Evolutionary conservation across 2,113 vertebrate species (phyloP), one percentile per base, ranked within the genome.

Genomic region (Onychostoma macrolepis): DNA sequence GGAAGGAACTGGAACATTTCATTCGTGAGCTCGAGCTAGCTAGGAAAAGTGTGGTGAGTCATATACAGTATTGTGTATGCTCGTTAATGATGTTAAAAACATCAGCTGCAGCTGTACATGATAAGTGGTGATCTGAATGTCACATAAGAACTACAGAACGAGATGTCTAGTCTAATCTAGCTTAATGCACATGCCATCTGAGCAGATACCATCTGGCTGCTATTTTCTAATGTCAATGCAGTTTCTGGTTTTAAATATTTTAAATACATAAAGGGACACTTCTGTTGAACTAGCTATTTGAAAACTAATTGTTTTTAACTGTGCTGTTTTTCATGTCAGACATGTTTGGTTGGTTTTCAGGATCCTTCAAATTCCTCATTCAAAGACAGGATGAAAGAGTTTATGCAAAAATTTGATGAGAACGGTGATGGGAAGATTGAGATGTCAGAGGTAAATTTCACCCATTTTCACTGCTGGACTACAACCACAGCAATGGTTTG

Each of bases 1-100:
- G 97, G 41, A 98, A 97, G 91, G 98, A 99, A 90, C 94, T 99
- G 93, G 97, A 99, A 92, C 96, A 96, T 92, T 99, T 99, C 93
- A 97, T 99, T 94, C 96, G 93, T 88, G 97, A 99, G 93, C 91
- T 99, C 92, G 97, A 99, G 93, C 92, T 92, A 0, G 95, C 95
- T 0, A 95, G 98, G 82, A 96, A 95, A 93, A 96, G 96, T 69
- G 92, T 96, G 96, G 98, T 99, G 95, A 97, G 97, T 83, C 45
- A 67, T n/a, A 9, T 58, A 58, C 56, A 58, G 17, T 9, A 67
- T 82, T 61, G 28, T 74, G 21, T 71, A 38, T 36, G 12, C 61
- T 21, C 1, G 9, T n/a, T 85, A 56, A 87, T 72, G 61, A 4
- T 61, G 24, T 4, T 1, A 7, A 75, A 61, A 17, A 15, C 82